Base-by-base conservation (phyloP, 2,113 vertebrate genomes). In the Synchiropus splendidus region DNA sequence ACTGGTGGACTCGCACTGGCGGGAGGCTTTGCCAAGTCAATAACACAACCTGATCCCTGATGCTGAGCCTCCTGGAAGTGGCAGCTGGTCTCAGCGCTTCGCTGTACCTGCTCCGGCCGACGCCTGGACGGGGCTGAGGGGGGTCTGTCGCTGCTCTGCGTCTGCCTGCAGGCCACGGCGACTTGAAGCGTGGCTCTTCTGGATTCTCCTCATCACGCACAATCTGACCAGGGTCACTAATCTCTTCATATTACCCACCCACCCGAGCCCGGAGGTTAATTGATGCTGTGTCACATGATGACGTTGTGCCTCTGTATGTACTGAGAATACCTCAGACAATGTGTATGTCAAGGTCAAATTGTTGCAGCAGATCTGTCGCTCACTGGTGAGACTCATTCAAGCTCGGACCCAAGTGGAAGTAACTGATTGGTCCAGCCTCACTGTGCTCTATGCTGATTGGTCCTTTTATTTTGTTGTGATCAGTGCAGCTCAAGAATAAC, bases 11-110 rank as follows among this genome's bases (percentile, higher is more conserved):
- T 73, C 53, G 36, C 58, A 74, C 63, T 70, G 66, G 55, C 62
- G 52, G 47, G 51, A 71, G 54, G 42, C 56, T 52, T 42, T 68
- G 77, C 80, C 80, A 78, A 78, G 70, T 78, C 77, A 77, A 82
- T 80, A 78, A 80, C 71, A 64, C 45, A 66, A 57, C 38, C 58
- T 75, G 64, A 82, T 80, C 75, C 68, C 54, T 61, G 67, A 70
- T 70, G 70, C 58, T 71, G 54, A 70, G 68, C 65, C 70, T 77
- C 74, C 70, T 75, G 61, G 70, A 78, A 74, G 65, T 47, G 44
- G 48, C 13, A 6, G 45, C 58, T 45, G 39, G 39, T 67, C 67
- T 57, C 71, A 61, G 57, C 15, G 43, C 56, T 67, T 37, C 58
- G 35, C 21, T 58, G 61, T 71, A 76, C 70, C 68, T 75, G 8